phyloP scores from a whole-genome alignment of 2,888 invertebrate species.

The Norana najaformis region DNA sequence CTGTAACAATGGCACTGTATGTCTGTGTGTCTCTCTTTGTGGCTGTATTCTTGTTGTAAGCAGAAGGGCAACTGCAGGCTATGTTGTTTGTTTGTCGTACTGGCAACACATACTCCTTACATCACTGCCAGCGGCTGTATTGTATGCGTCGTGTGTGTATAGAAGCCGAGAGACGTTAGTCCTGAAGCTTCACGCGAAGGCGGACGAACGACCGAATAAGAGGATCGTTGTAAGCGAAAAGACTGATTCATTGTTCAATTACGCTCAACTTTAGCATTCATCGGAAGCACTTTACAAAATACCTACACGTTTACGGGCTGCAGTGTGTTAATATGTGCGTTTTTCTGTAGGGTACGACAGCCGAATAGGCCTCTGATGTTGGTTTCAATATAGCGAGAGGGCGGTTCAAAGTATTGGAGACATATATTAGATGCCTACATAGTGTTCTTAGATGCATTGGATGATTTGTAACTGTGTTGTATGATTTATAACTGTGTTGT shows the following conservation, averaged over 20 bases:
- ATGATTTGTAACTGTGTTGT: neutral
- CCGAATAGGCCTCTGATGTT: no score
- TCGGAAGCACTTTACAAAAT: no score
- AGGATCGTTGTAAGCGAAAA: neutral
- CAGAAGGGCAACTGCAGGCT: neutral
- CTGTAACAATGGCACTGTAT: neutral
- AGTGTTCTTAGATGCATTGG: neutral
- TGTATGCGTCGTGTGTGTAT: neutral
- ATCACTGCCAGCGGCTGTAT: neutral
- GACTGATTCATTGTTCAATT: no score
- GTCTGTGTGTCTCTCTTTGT: neutral
- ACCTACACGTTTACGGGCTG: no score
- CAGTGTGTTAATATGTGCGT: no score
- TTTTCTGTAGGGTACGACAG: no score
- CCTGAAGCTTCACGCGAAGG: neutral
- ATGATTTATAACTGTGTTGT: neutral
- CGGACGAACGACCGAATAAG: neutral
- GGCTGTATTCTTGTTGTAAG: neutral
- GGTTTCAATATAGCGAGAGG: neutral
- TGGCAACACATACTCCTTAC: neutral
- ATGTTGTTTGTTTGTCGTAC: slow-evolving; percentile 13
- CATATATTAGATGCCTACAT: neutral
- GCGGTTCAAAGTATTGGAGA: neutral
- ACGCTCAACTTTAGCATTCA: no score
- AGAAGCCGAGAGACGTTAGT: neutral